Evolutionary conservation across 2,113 vertebrate species (phyloP).

Genomic region (Axis porcinus): DNA sequence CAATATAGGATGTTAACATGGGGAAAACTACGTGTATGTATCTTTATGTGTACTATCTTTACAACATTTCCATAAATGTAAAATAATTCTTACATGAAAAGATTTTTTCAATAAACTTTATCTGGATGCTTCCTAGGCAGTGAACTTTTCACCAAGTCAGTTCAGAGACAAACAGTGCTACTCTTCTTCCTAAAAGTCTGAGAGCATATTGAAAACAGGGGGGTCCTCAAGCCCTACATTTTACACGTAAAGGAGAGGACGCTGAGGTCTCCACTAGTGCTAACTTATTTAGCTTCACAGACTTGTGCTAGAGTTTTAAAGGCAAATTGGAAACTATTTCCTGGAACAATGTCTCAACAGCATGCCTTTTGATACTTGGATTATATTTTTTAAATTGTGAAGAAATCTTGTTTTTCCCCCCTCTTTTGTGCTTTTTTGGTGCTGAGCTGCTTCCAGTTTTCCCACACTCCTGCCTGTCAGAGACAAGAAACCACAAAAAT

Average conservation of each 20-base stretch:
- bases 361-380: conserved; percentile 82
- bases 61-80: neutral
- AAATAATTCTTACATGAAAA: conserved; percentile 4
- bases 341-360: conserved; percentile 79
- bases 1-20: neutral
- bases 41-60: neutral
- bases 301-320: conserved; percentile 73
- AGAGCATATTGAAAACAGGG: neutral
- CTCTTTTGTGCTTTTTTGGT: conserved; percentile 91
- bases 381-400: conserved; percentile 82
- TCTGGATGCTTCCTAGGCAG: neutral
- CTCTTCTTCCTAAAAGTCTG: conserved; percentile 5
- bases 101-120: neutral
- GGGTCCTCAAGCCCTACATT: conserved; percentile 29
- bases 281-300: conserved; percentile 73
- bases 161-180: neutral
- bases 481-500: conserved; percentile 95
- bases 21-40: neutral
- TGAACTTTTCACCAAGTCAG: neutral
- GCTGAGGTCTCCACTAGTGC: conserved; percentile 67
- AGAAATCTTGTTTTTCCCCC: conserved; percentile 84
- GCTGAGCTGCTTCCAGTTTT: conserved; percentile 94
- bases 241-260: conserved; percentile 70
- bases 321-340: conserved; percentile 86
- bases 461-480: conserved; percentile 98